Percentiles rank a stretch among this genome's conserved stretches.
These are phyloP conservation scores for Xanthia togata DNA, from an alignment of 2,888 invertebrate species.

Conservation along the genomic window DNA sequence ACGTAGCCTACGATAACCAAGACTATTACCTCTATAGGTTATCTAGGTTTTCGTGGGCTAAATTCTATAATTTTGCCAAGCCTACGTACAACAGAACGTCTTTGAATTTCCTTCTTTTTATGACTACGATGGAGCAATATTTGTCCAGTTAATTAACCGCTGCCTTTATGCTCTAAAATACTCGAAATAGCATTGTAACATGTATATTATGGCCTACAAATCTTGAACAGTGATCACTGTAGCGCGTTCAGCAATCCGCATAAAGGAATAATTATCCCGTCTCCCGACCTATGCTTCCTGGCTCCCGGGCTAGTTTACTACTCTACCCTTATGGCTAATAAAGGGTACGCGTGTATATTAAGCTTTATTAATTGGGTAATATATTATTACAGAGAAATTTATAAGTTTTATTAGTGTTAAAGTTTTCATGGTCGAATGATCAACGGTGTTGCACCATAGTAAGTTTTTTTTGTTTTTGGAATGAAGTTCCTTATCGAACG, in stretches of 20 bases:
- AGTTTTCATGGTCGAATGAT: not conserved
- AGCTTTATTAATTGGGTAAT: conserved; percentile 51
- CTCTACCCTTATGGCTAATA: conserved; percentile 47
- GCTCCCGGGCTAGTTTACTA: conserved; percentile 48
- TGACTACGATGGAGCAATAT: conserved; percentile 6
- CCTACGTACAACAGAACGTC: not conserved
- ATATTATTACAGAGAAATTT: conserved; percentile 26
- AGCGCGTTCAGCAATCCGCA: conserved; percentile 29
- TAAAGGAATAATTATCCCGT: conserved; percentile 55
- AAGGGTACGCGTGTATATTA: conserved; percentile 46
- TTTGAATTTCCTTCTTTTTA: not conserved
- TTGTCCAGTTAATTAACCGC: conserved; percentile 36
- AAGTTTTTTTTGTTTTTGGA: not conserved
- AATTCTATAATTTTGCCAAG: not conserved
- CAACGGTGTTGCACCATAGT: not conserved
- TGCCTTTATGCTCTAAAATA: conserved; percentile 20
- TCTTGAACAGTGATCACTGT: conserved; percentile 34
- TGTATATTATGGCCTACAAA: conserved; percentile 20
- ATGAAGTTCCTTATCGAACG: too few relatives aligned
- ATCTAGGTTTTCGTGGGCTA: too few relatives aligned
- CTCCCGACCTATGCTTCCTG: conserved; percentile 43
- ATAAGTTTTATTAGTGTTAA: conserved; percentile 20
- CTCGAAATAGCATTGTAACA: conserved; percentile 15
- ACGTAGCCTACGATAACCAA: too few relatives aligned
- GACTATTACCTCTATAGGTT: not conserved